These are phyloP conservation scores for Lichenostomus cassidix DNA, from an alignment of 2,113 vertebrate genomes.

Conservation along the genomic window DNA sequence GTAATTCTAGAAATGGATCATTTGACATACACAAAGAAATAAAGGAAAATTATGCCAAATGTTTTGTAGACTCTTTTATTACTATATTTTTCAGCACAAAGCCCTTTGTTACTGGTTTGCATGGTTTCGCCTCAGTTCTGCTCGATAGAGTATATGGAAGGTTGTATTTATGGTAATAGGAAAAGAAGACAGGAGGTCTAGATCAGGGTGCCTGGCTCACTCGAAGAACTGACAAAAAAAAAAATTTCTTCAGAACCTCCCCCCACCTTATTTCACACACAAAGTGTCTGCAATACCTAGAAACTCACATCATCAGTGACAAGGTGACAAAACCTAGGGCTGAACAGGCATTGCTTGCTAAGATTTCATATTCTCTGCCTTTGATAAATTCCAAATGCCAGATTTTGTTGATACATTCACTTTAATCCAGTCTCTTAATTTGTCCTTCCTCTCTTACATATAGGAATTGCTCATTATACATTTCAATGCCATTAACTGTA, in stretches of 20 bases:
- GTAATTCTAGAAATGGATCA: neutral
- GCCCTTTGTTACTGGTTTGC: neutral
- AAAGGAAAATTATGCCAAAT: neutral
- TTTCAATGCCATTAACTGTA: constrained; percentile 16
- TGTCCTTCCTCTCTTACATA: neutral
- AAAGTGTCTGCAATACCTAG: neutral
- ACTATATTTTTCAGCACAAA: neutral
- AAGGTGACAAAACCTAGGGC: constrained; percentile 1
- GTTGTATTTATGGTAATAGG: neutral
- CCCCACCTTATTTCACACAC: neutral
- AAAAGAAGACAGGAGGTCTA: neutral
- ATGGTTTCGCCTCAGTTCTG: neutral
- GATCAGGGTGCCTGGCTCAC: neutral
- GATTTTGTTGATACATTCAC: neutral
- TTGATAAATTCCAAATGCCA: neutral
- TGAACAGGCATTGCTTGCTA: neutral
- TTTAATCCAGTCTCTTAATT: neutral
- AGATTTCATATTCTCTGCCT: neutral
- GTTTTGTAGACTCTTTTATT: neutral
- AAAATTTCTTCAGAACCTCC: neutral
- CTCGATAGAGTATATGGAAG: neutral
- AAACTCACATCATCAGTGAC: neutral
- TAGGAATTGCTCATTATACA: neutral
- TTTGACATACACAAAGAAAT: neutral
- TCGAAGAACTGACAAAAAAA: neutral